Evolutionary conservation across 2,113 vertebrate species (phyloP).

Genomic region (Otus sunia): DNA sequence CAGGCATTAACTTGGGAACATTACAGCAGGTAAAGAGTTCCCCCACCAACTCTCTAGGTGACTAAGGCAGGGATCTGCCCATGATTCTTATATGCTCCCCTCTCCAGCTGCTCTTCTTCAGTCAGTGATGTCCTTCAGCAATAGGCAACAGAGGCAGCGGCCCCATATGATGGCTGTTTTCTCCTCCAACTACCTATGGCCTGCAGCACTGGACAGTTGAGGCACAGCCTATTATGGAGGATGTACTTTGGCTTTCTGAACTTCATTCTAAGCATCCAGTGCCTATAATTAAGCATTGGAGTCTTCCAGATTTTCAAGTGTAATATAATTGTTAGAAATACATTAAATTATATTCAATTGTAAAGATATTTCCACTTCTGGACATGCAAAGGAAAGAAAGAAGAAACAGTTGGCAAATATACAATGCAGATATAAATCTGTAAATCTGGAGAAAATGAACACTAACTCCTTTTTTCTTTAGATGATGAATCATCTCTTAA

Average conservation of each 20-base stretch:
- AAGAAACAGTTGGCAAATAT: background rate
- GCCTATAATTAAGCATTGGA: background rate
- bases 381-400: background rate
- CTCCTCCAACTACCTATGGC: background rate
- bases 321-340: background rate
- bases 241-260: background rate
- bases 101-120: background rate
- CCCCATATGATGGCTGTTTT: background rate
- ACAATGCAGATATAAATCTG: background rate
- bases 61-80: background rate
- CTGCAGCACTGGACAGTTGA: background rate
- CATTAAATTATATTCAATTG: background rate
- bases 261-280: background rate
- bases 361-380: background rate
- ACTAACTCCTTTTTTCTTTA: background rate
- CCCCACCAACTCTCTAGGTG: background rate
- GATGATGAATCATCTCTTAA: background rate
- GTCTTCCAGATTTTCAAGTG: background rate
- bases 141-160: background rate
- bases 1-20: rapidly evolving
- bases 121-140: background rate
- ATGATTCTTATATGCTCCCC: background rate
- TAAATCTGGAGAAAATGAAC: background rate
- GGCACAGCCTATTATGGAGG: background rate
- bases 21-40: background rate